Evolutionary conservation across 2,888 invertebrate species (phyloP).

Genomic region (Drosophila anomelani): DNA sequence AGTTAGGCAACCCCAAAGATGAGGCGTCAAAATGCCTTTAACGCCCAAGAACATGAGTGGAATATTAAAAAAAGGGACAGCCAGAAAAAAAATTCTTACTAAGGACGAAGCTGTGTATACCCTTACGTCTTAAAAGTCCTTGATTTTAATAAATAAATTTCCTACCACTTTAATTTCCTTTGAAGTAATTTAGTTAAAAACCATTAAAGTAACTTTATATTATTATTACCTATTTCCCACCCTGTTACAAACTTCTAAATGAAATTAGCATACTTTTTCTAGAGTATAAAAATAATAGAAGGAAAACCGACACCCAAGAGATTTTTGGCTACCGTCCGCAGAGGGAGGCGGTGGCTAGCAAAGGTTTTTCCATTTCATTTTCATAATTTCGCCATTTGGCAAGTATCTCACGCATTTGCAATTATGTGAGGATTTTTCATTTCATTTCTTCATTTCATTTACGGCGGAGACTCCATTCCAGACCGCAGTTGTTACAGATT

Average conservation of each 20-base stretch:
- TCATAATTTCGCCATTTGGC: constrained; percentile 78
- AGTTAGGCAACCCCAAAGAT: constrained; percentile 31
- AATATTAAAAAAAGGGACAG: constrained; percentile 47
- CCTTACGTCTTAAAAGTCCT: neutral
- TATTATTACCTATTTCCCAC: neutral
- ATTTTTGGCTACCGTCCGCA: constrained; percentile 9
- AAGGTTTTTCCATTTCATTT: constrained; percentile 66
- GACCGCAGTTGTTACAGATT: constrained; percentile 53
- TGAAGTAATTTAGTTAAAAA: neutral
- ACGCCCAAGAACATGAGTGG: constrained; percentile 53
- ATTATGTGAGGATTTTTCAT: constrained; percentile 75
- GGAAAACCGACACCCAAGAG: constrained; percentile 9
- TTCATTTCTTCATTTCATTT: constrained; percentile 63
- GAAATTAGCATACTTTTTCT: neutral
- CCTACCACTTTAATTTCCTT: neutral
- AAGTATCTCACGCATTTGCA: constrained; percentile 80
- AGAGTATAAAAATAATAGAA: constrained; percentile 9
- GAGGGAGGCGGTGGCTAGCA: constrained; percentile 5
- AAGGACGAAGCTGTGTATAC: neutral
- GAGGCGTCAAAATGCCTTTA: constrained; percentile 58
- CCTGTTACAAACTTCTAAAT: neutral
- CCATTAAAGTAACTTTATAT: too few relatives aligned
- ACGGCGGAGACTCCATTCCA: constrained; percentile 26
- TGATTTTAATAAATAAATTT: neutral
- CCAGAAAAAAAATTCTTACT: neutral